Conservation (phyloP, 1,140 invertebrate genomes). For the Geopemphigus sp. region DNA sequence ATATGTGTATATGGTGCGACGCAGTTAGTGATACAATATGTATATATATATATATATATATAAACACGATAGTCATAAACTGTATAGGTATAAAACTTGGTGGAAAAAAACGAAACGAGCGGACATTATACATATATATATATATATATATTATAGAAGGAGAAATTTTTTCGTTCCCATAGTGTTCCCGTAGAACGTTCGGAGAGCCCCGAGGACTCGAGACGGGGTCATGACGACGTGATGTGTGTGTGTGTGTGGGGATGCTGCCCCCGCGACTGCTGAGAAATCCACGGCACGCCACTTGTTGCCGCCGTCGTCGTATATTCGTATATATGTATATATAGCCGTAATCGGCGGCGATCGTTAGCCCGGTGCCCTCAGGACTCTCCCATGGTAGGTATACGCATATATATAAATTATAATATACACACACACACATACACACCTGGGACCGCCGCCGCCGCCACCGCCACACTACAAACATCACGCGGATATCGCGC, state of each 20-base stretch:
- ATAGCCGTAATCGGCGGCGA: background rate
- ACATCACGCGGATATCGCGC: background rate
- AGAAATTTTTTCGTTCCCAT: slow-evolving; percentile 26
- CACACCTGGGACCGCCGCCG: slow-evolving; percentile 9
- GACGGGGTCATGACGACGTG: slow-evolving; percentile 4
- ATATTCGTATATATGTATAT: background rate
- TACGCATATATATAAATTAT: no score
- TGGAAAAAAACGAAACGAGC: background rate
- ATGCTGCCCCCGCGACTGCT: slow-evolving; percentile 30
- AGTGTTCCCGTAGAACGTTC: slow-evolving; percentile 13
- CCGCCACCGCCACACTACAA: slow-evolving; percentile 13
- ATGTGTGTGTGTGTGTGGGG: background rate
- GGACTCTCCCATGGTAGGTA: slow-evolving; percentile 47
- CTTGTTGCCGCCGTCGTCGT: slow-evolving; percentile 36
- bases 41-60: no score
- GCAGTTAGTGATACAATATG: no score
- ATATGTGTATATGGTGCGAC: background rate
- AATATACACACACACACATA: no score
- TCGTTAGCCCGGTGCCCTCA: slow-evolving; percentile 40
- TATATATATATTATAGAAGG: no score
- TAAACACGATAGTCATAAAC: slow-evolving; percentile 11
- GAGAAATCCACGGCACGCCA: slow-evolving; percentile 49
- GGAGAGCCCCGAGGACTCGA: slow-evolving; percentile 3
- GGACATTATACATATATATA: no score
- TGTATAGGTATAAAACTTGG: background rate